A percentile compares a stretch with the other conserved stretches of the same genome.
Conservation (phyloP, 2,797 vertebrate genomes). For the Leptatherina wallacei region DNA sequence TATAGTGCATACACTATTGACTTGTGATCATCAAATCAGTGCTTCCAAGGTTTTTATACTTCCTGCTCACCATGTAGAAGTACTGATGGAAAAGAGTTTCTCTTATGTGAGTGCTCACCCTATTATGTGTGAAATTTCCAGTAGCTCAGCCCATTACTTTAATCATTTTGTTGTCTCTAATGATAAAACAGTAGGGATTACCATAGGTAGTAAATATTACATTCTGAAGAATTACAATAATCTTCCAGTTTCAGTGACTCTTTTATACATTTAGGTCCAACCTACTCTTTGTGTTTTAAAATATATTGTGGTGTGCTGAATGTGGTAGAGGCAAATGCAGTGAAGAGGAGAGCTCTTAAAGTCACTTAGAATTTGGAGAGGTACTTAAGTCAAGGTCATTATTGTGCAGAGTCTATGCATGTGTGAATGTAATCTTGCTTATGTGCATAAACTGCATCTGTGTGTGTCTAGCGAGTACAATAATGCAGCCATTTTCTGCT, state of each 20-base stretch:
- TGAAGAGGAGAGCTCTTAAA: constrained; percentile 62
- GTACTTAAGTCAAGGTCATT: constrained; percentile 75
- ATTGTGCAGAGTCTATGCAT: constrained; percentile 43
- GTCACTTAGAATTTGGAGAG: constrained; percentile 69
- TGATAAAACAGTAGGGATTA: not conserved
- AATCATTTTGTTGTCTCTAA: not conserved
- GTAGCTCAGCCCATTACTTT: too few species aligned
- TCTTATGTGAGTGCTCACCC: not conserved
- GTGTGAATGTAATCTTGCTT: constrained; percentile 39
- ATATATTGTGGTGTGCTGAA: constrained; percentile 30
- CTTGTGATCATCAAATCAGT: too few species aligned
- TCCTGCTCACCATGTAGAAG: not conserved
- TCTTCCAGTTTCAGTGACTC: not conserved
- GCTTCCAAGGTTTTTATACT: not conserved
- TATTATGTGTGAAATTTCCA: not conserved
- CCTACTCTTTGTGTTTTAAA: constrained; percentile 26
- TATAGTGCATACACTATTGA: too few species aligned
- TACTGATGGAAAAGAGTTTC: not conserved
- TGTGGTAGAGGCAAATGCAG: constrained; percentile 42
- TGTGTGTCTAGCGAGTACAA: constrained; percentile 53
- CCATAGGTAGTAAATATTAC: not conserved
- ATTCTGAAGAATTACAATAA: constrained; percentile 2
- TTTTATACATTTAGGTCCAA: constrained; percentile 1
- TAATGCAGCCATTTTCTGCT: constrained; percentile 64
- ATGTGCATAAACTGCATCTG: constrained; percentile 28